Conservation (phyloP, 1,140 invertebrate genomes). For the Drosophila jambulina region DNA sequence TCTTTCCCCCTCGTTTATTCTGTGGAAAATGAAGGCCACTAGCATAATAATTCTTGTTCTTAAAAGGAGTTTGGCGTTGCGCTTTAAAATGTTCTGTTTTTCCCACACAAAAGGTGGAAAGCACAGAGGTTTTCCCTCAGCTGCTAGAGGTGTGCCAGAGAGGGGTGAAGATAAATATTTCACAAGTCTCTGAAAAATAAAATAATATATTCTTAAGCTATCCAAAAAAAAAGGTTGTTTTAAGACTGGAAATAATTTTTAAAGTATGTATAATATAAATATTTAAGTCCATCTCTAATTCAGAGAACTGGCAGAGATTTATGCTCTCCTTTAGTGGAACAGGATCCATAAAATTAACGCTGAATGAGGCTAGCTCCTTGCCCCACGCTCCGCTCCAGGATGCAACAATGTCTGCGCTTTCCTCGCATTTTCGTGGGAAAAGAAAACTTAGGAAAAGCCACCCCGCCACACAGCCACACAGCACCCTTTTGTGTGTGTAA, state of each 20-base stretch:
- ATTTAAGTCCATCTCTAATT: not conserved
- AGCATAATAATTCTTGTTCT: constrained; percentile 37
- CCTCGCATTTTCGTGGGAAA: constrained; percentile 5
- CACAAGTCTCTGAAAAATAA: not conserved
- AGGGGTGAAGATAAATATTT: not conserved
- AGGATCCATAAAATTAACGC: constrained; percentile 75
- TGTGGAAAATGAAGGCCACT: constrained; percentile 27
- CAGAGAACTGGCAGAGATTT: constrained; percentile 30
- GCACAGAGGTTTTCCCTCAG: not conserved
- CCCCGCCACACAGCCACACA: not conserved
- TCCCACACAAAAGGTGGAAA: constrained; percentile 4
- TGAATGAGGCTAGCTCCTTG: constrained; percentile 39
- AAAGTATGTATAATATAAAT: not conserved
- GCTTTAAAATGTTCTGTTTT: constrained; percentile 31
- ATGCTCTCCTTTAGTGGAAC: constrained; percentile 66
- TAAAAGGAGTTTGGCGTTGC: constrained; percentile 32
- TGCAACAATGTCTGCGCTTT: constrained; percentile 59
- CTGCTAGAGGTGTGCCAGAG: not conserved
- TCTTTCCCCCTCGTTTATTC: not conserved
- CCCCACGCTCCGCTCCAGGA: constrained; percentile 1
- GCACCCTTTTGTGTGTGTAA: constrained; percentile 27
- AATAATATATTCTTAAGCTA: not conserved
- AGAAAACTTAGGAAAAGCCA: constrained; percentile 4
- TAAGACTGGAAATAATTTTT: no score
- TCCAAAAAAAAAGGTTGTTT: not conserved